phyloP scores from a whole-genome alignment of 2,888 invertebrate species.

The Baronia brevicornis region DNA sequence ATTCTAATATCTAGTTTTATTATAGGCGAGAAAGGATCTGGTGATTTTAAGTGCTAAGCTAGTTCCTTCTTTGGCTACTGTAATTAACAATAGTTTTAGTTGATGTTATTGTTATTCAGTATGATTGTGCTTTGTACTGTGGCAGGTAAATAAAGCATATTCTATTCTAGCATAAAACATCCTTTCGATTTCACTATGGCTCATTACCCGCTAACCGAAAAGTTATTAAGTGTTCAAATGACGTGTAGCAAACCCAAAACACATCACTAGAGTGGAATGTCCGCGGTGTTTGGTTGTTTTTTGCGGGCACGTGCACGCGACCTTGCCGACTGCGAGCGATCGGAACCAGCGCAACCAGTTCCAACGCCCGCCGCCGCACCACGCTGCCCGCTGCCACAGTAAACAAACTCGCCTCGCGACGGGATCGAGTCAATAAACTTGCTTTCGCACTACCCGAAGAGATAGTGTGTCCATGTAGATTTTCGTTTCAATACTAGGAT shows the following conservation, averaged over 20 bases:
- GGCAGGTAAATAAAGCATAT: no score
- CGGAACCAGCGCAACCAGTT: conserved; percentile 60
- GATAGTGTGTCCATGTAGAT: conserved; percentile 5
- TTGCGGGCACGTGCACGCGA: conserved; percentile 56
- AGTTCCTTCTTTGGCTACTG: no score
- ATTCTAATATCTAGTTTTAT: no score
- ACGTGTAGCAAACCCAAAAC: conserved; percentile 25
- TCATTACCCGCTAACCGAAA: no score
- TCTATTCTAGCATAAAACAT: no score
- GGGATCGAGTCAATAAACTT: conserved; percentile 46
- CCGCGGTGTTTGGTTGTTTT: conserved; percentile 44
- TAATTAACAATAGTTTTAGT: no score
- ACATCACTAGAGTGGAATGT: conserved; percentile 17
- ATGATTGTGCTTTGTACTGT: no score
- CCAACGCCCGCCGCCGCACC: conserved; percentile 30
- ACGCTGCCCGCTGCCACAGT: conserved; percentile 41
- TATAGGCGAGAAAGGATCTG: no score
- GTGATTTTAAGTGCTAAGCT: no score
- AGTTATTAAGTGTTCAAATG: conserved; percentile 37
- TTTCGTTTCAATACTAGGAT: no score
- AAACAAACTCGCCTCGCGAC: conserved; percentile 57
- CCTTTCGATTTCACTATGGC: no score
- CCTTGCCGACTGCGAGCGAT: conserved; percentile 60
- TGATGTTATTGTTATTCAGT: no score
- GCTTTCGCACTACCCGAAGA: conserved; percentile 8